These are phyloP conservation scores for Neolamprologus longior DNA, from an alignment of 2,113 vertebrate genomes.

Conservation along the genomic window DNA sequence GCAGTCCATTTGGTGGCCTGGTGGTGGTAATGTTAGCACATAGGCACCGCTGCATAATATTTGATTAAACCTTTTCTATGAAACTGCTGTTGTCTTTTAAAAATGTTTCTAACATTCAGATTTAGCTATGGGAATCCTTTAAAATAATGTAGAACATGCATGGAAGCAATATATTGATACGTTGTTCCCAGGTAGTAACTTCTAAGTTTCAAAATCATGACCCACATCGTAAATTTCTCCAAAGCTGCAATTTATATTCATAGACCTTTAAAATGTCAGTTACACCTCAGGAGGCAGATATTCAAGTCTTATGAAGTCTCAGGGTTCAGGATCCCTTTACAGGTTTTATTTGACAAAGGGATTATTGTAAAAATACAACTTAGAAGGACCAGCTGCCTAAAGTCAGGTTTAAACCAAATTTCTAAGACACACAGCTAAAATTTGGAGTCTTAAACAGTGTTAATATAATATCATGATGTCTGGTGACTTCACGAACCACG, in stretches of 20 bases:
- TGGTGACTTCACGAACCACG: background rate
- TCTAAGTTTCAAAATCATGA: slow-evolving; percentile 10
- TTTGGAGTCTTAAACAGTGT: background rate
- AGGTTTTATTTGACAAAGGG: background rate
- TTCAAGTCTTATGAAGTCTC: slow-evolving; percentile 15
- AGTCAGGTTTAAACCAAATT: background rate
- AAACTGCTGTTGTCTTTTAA: background rate
- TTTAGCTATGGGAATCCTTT: background rate
- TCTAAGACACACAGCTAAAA: background rate
- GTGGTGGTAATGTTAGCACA: background rate
- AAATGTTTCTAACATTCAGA: background rate
- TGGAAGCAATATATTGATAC: background rate
- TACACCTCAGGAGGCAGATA: slow-evolving; percentile 11
- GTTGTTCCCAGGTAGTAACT: background rate
- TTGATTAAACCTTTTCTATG: background rate
- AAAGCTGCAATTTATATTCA: slow-evolving; percentile 46
- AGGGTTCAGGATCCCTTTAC: background rate
- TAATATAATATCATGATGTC: background rate
- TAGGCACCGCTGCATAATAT: background rate
- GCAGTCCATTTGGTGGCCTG: background rate
- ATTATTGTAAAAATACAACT: background rate
- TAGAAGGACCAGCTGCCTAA: background rate
- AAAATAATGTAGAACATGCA: background rate
- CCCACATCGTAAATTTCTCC: slow-evolving; percentile 12
- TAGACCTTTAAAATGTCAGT: slow-evolving; percentile 31